Evolutionary conservation across 2,797 vertebrate species (phyloP), one percentile per base, ranked within the genome.

Genomic region (Siniperca obscura): DNA sequence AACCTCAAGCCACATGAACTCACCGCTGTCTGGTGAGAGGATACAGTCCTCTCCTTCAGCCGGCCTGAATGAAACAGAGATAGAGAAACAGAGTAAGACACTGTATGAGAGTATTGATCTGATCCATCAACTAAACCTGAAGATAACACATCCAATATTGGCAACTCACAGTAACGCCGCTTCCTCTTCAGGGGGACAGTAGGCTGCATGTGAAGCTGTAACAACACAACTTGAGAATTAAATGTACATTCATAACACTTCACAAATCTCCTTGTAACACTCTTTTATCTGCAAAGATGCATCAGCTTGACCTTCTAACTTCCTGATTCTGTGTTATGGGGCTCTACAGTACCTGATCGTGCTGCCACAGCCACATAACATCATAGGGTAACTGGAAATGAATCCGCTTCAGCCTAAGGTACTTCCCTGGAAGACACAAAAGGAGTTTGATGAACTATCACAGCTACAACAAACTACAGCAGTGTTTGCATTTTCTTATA

Each of bases 351-450:
- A 99, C 98, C 98, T 99, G 97, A 89, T 98, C 96, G 87, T 98
- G 96, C 92, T 97, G 97, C 97, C 97, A 99, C 90, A 97, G 97
- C 97, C 97, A 98, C 92, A 99, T 97, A 88, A 99, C 97, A 86
- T 99, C 98, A 61, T 98, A 99, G 22, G 98, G 98, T 91, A 99
- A 94, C 95, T 99, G 98, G 95, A 99, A 99, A 93, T 99, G 95
- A 70, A 98, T 98, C 80, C 97, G 92, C 91, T 98, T 99, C 84
- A 99, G 96, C 93, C 98, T 96, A 85, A 99, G 95, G 94, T 99
- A 99, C 91, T 99, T 99, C 66, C 98, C 98, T 99, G 74, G 6
- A 75, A 52, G 74, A 82, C 38, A 85, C 25, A 72, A 70, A 77
- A 50, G 34, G 40, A 71, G 57, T 77, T 84, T 59, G 34, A 66